Base-by-base conservation (phyloP, 1,140 invertebrate species). In the Colletes latitarsis region DNA sequence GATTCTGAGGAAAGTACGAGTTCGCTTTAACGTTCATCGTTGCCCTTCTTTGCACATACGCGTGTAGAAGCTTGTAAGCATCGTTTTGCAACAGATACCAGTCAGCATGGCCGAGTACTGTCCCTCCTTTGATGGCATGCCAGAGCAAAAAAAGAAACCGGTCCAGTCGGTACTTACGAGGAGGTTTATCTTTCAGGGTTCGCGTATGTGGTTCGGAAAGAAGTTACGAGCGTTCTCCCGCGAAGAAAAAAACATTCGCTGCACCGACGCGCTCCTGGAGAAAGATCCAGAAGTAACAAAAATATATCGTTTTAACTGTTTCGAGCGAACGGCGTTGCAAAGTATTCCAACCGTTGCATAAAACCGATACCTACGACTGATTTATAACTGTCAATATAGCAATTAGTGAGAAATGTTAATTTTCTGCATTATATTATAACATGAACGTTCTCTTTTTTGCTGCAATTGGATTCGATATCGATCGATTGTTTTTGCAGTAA, bases 141-240 rank as follows among this genome's bases (percentile, higher is more conserved):
- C 70, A 46, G 72, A 52, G 68, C 69, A 78, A 70, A 79, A 77
- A 82, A 74, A 84, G 81, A 84, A 88, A 88, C 88, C 88, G 88
- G 88, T 88, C 86, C 80, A 84, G 88, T 88, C 83, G 82, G 87
- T 88, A 84, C 78, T 74, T 67, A 67, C 72, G 63, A 76, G 43
- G 78, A 79, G 77, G 69, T 79, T 73, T 77, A 77, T 58, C 75
- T 71, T 77, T 62, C 75, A 60, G 43, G 57, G 52, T 77, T 77
- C 75, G 46, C 30, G 57, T 69, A 77, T 52, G 60, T 64, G 72
- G 77, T 70, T 77, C 46, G 43, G 58, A 70, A 69, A 78, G 68
- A 78, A 73, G 70, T 79, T 73, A 57, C 75, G 60, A 39, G 41
- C 69, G 69, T 79, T 79, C 69, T 55, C 17, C 15, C 41, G 10